Percentiles rank a stretch among this genome's conserved stretches.
These are phyloP conservation scores for Steinernema scapterisci DNA, from an alignment of 2,888 invertebrate genomes.

Conservation along the genomic window DNA sequence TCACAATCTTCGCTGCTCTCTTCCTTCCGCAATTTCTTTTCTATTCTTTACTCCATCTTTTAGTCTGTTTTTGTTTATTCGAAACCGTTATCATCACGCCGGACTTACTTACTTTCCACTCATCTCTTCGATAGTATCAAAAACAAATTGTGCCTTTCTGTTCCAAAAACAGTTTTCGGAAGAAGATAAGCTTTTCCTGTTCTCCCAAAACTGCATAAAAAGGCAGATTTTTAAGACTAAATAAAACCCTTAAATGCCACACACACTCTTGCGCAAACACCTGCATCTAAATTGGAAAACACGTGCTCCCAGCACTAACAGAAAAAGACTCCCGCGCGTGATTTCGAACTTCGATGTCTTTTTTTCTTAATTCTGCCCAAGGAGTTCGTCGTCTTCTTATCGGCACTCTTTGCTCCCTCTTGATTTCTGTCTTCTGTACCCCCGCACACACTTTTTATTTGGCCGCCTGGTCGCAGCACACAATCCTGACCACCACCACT, in stretches of 20 bases:
- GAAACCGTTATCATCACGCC: constrained; percentile 1
- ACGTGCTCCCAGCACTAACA: background rate
- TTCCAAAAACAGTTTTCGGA: no score
- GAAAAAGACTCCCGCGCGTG: background rate
- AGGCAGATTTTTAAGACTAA: no score
- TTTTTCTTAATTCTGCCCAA: no score
- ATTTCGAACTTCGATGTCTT: background rate
- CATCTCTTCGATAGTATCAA: background rate
- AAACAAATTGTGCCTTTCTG: background rate
- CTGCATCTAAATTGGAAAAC: background rate
- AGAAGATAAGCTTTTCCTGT: no score
- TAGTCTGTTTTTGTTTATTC: constrained; percentile 29
- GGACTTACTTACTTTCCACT: constrained; percentile 15
- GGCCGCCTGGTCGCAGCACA: no score
- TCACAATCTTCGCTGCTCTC: no score
- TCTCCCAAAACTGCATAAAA: no score
- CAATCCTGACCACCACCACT: no score
- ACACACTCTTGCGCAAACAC: background rate
- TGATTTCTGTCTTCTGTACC: background rate
- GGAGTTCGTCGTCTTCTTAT: background rate
- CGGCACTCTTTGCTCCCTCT: background rate
- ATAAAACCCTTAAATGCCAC: no score
- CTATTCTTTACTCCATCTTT: background rate
- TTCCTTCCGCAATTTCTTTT: no score
- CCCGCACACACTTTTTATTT: no score